Evolutionary conservation across 64 coral and sea anemone genomes (phyloP).

Genomic region (Montipora efflorescens): DNA sequence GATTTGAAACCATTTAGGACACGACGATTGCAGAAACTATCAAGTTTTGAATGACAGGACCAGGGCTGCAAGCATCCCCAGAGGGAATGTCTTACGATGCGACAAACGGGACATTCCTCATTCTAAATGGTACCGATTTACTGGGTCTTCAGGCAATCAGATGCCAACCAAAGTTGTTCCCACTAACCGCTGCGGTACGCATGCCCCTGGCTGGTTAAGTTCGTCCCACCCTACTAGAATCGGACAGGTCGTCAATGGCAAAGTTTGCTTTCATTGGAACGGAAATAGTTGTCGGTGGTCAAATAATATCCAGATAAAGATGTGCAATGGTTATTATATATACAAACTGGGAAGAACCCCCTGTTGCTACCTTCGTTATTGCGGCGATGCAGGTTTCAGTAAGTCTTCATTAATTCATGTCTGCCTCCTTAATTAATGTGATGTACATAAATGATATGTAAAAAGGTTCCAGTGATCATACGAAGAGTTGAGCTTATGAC

Average conservation of each 20-base stretch:
- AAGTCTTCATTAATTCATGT: background rate
- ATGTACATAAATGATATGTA: background rate
- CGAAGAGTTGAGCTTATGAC: no score
- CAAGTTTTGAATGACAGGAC: conserved; percentile 19
- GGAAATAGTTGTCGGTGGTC: conserved; percentile 52
- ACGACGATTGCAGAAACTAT: conserved; percentile 41
- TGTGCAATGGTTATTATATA: conserved; percentile 64
- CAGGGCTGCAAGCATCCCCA: conserved; percentile 31
- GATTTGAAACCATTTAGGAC: background rate
- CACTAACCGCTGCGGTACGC: conserved; percentile 40
- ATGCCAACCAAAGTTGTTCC: conserved; percentile 61
- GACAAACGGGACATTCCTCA: conserved; percentile 26
- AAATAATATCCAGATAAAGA: conserved; percentile 66
- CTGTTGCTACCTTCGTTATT: conserved; percentile 60
- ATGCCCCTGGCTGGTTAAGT: conserved; percentile 72
- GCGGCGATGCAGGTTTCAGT: background rate
- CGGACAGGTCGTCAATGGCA: conserved; percentile 44
- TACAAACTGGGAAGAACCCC: conserved; percentile 62
- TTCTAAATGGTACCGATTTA: conserved; percentile 76
- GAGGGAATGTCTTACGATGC: conserved; percentile 37
- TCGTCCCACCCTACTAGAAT: conserved; percentile 34
- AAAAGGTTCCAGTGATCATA: no score
- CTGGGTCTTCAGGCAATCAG: conserved; percentile 21
- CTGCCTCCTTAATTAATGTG: no score
- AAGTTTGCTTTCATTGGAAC: conserved; percentile 77